Evolutionary conservation across 2,888 invertebrate genomes (phyloP).

Genomic region (Idaea aversata): DNA sequence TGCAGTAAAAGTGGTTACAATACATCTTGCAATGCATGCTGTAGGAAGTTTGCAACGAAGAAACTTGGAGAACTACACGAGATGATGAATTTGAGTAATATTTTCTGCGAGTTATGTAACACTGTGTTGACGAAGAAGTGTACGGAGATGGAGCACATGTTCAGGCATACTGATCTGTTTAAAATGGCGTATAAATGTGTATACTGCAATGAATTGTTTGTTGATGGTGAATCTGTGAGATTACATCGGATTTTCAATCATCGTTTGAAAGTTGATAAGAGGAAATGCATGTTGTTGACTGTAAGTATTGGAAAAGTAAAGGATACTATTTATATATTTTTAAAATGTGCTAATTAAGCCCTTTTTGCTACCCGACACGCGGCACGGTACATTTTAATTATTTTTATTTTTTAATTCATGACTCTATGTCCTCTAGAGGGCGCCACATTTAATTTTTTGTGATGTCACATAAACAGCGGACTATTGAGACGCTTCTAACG

Average conservation of each 20-base stretch:
- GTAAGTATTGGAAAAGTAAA: background rate
- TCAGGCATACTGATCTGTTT: constrained; percentile 38
- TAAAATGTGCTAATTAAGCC: no score
- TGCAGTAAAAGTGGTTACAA: constrained; percentile 24
- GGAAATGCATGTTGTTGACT: background rate
- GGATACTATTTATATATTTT: no score
- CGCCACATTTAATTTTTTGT: no score
- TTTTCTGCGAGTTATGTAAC: constrained; percentile 37
- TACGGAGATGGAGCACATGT: constrained; percentile 39
- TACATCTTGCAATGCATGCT: constrained; percentile 33
- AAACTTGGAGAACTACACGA: constrained; percentile 23
- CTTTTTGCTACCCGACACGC: no score
- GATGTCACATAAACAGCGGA: no score
- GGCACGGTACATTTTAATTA: no score
- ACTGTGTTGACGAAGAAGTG: constrained; percentile 28
- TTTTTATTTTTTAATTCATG: no score
- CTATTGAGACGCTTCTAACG: no score
- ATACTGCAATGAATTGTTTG: constrained; percentile 30
- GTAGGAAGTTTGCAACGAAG: constrained; percentile 29
- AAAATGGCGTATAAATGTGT: constrained; percentile 37
- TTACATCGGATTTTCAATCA: constrained; percentile 27
- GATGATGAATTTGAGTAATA: rapidly evolving
- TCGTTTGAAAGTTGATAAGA: background rate
- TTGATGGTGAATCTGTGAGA: background rate
- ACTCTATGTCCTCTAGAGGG: no score